Evolutionary conservation across 1,140 invertebrate species (phyloP).

Genomic region (Meloidogyne floridensis): DNA sequence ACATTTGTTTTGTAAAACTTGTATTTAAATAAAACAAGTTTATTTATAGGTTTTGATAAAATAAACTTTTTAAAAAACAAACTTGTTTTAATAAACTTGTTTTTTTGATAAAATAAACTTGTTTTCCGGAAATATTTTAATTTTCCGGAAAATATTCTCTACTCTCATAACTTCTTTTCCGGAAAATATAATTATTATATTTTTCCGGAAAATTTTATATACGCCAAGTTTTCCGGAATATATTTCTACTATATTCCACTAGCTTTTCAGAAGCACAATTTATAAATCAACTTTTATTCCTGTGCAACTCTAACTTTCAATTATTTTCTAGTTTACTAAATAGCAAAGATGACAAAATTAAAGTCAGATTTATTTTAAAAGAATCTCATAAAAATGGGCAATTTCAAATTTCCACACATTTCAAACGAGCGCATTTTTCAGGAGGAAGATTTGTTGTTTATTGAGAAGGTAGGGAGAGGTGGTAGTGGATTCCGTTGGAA

Average conservation of each 20-base stretch:
- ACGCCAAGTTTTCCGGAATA: not conserved
- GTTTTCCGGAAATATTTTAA: too few relatives aligned
- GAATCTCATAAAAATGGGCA: not conserved
- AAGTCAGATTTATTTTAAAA: slow-evolving; percentile 3
- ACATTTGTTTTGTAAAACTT: slow-evolving; percentile 4
- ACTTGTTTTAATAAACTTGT: too few relatives aligned
- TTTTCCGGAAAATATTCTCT: not conserved
- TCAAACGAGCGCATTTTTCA: not conserved
- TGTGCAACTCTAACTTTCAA: too few relatives aligned
- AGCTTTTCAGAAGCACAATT: too few relatives aligned
- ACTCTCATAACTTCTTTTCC: too few relatives aligned
- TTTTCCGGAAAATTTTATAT: not conserved
- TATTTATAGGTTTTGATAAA: too few relatives aligned
- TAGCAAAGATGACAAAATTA: not conserved
- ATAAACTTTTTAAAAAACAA: too few relatives aligned
- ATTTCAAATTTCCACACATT: not conserved
- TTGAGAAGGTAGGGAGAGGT: not conserved
- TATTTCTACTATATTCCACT: too few relatives aligned
- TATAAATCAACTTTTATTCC: not conserved
- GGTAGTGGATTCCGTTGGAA: not conserved
- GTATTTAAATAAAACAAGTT: too few relatives aligned
- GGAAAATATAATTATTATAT: too few relatives aligned
- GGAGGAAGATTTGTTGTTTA: not conserved
- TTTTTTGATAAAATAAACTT: too few relatives aligned
- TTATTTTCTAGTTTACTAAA: not conserved